Base-by-base conservation (phyloP, 2,113 vertebrate species). In the Leucopsar rothschildi region DNA sequence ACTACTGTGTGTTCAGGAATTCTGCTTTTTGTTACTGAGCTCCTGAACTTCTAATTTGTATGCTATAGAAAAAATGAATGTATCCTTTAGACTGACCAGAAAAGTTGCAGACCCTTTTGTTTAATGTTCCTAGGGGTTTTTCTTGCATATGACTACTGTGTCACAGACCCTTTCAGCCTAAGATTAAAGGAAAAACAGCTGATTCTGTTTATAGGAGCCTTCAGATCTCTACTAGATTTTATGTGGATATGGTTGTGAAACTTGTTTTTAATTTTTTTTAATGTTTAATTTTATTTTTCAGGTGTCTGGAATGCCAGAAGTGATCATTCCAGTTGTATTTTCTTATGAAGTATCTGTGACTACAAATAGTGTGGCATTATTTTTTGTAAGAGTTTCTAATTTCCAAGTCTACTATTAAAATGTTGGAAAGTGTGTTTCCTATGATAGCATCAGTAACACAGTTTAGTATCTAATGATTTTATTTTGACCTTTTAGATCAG, bases 291-390 rank as follows among this genome's bases (percentile, higher is more conserved):
- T 72, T 53, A 14, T 89, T 93, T 93, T 89, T 83, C 69, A 88
- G 59, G 37, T 10, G 59, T 91, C 95, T 90, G 72, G 72, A 92
- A 93, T 25, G 9, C 57, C 83, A 52, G 86, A 97, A 88, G 75
- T 86, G 50, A 90, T 97, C 23, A 39, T 40, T 86, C 55, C 80
- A 33, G 76, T 91, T 66, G 57, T 95, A 73, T 75, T 91, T 94
- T 78, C 33, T 77, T 69, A 31, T 25, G 23, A 66, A 22, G 13
- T 69, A 12, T 66, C 59, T 69, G 7, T 92, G 37, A 64, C 53
- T 81, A 83, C 29, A 88, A 56, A 65, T 65, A 90, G 31, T 42
- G 15, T 49, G 13, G 29, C 4, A 2, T 0, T 21, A 37, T 37
- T 90, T 79, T 73, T 27, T 44, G 10, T 57, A 47, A 70, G 49